Base-by-base conservation (phyloP, 2,888 invertebrate species). In the Geophilus truncorum region DNA sequence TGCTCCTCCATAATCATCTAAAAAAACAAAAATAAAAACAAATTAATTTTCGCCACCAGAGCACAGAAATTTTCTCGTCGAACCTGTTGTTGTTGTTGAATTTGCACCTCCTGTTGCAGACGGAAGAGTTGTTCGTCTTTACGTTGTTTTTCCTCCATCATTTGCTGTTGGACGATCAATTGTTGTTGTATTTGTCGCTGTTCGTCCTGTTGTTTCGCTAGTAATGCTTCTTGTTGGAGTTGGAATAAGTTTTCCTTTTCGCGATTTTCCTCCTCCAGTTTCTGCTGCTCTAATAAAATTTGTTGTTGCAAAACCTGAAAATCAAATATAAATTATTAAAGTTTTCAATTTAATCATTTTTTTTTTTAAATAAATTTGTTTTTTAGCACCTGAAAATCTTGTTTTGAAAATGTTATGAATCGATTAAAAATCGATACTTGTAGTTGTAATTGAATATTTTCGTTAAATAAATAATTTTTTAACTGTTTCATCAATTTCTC, bases 191-290 rank as follows among this genome's bases (percentile, higher is more conserved):
- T 62, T 15, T 79, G 79, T 25, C 79, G 25, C 62, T 79, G 62
- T n/a, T 79, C 79, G 25, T 79, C 79, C 70, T 62, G 57, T 30
- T 79, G 79, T 18, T 79, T 57, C 4, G 70, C 79, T 1, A 79
- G 4, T 23, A 79, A 21, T 18, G 85, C 85, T 32, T 84, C 82
- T 82, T 85, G 85, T 82, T 86, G 85, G 83, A 84, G 84, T 25
- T 84, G 82, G 34, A 85, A 81, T 82, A 83, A 28, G 77, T 83
- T 82, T 30, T 84, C 84, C 57, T 83, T 82, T 30, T 83, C 81
- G 45, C 62, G 77, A 18, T 80, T 80, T 18, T 76, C 79, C 30
- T 80, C 78, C 23, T 77, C 77, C 25, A 70, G 6, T 40, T 77
- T 45, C 15, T 76, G 76, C n/a, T 80, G 76, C 40, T 76, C 77